Evolutionary conservation across 1,140 invertebrate genomes (phyloP), one percentile per base, ranked within the genome.

Genomic region (Drosophila virilis): DNA sequence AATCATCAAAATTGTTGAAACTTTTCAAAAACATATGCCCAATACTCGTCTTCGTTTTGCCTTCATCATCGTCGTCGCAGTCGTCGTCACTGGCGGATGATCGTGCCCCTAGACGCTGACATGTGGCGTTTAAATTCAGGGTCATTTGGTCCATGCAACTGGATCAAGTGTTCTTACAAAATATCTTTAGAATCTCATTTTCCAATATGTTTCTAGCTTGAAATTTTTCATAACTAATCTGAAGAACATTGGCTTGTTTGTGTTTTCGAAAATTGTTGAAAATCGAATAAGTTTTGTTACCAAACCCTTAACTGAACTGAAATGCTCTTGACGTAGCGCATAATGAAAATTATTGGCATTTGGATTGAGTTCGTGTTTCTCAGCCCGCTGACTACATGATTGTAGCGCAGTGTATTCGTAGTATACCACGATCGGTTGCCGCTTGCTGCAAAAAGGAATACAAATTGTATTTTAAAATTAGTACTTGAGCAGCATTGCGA

Each of bases 401-500:
- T 83, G 80, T 76, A 77, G 80, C 80, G 79, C 78, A 82, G 66
- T 86, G 72, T 80, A 89, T 75, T 78, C 71, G 71, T 65, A 60
- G 67, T 77, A 74, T 74, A 82, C 78, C 78, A 85, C 79, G 82
- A 85, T 85, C 68, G 46, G 59, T 46, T 54, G 68, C 38, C 69
- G 73, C 52, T 22, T 67, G 74, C 67, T 88, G 83, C 77, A 89
- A 65, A 89, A 88, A 90, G 79, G 75, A 82, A 90, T 74, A 85
- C 80, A 78, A 89, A 77, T 88, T 77, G 78, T 79, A 85, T 92
- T 91, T 86, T 92, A 91, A 92, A 92, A 78, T 92, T 92, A 92
- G 91, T 92, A 84, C 89, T 91, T 92, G 89, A 85, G 91, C 91
- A 92, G 91, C 91, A 81, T 81, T 92, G 91, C 91, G 77, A 91